Conservation (phyloP, 2,888 invertebrate genomes). For the Andrena fulva region DNA sequence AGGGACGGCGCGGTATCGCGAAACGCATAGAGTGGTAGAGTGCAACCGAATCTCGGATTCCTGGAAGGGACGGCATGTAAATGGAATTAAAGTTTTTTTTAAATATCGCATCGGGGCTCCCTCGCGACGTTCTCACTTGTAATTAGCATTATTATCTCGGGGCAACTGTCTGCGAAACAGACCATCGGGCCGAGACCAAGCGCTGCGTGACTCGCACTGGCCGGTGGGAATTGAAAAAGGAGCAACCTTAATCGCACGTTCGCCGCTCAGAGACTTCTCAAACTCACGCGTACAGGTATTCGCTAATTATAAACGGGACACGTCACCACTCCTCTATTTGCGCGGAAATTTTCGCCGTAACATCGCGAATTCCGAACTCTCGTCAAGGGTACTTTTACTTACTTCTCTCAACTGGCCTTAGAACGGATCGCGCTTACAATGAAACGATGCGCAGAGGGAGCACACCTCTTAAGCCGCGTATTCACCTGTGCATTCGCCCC, state of each 20-base stretch:
- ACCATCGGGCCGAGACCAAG: slow-evolving; percentile 61
- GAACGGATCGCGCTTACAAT: no score
- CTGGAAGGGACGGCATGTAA: slow-evolving; percentile 76
- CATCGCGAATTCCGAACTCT: no score
- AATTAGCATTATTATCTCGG: slow-evolving; percentile 78
- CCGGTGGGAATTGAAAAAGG: slow-evolving; percentile 68
- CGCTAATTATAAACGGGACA: slow-evolving; percentile 54
- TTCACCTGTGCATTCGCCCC: no score
- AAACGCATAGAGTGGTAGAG: slow-evolving; percentile 41
- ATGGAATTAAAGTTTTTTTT: slow-evolving; percentile 77
- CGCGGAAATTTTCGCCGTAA: slow-evolving; percentile 1
- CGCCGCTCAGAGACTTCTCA: slow-evolving; percentile 44
- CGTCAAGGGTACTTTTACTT: no score
- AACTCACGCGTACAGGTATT: slow-evolving; percentile 50
- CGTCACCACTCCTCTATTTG: neutral
- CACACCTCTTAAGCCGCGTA: no score
- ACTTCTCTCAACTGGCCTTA: no score
- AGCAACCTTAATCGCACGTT: slow-evolving; percentile 65
- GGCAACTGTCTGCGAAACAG: slow-evolving; percentile 64
- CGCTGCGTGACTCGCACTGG: slow-evolving; percentile 67
- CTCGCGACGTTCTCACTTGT: slow-evolving; percentile 67
- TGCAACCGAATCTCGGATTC: slow-evolving; percentile 71
- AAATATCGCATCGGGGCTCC: slow-evolving; percentile 71
- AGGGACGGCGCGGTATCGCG: slow-evolving; percentile 41
- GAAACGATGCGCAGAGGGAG: no score